Base-by-base conservation (phyloP, 1,140 invertebrate species). In the Anagrus nilaparvatae region DNA sequence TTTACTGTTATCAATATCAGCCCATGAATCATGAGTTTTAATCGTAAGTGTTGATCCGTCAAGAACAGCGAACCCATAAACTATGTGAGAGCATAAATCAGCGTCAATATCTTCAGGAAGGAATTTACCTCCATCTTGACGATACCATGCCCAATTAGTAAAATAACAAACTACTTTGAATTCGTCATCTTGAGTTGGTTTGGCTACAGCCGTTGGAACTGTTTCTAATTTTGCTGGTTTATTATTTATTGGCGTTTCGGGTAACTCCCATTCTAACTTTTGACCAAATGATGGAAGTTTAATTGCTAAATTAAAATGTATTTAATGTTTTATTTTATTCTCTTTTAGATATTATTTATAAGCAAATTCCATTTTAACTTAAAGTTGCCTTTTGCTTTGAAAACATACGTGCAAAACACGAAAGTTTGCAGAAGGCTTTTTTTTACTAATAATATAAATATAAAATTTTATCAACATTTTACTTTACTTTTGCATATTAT, bases 41-140 rank as follows among this genome's bases (percentile, higher is more conserved):
- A 79, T 76, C 0, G 61, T 61, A 6, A 75, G 53, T 19, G 56
- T 61, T 0, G 70, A 57, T 2, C 57, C 58, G 47, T 79, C 71
- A 8, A 81, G 54, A 4, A 77, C 74, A 7, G 75, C 78, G 50
- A 82, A 83, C 6, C 77, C 79, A 46, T 82, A 82, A 10, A 82
- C 65, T 23, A 82, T 70, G 51, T 83, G 81, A 0, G 79, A 78
- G 44, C 80, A 82, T 3, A 82, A 59, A 41, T 72, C 62, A 0
- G 73, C 57, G 47, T 82, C 77, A n/a, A 82, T 75, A 46, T 78
- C 70, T 29, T 71, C 70, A 3, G 76, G 76, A 2, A 69, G 43
- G 41, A 73, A 79, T 55, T 73, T 76, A 10, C 74, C 78, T 28
- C 59, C 56, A 1, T 66, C 70, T 49, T 72, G 75, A 33, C 76